Conservation (phyloP, 35 echinoderm and acorn worm species). For the Strongylocentrotus purpuratus region DNA sequence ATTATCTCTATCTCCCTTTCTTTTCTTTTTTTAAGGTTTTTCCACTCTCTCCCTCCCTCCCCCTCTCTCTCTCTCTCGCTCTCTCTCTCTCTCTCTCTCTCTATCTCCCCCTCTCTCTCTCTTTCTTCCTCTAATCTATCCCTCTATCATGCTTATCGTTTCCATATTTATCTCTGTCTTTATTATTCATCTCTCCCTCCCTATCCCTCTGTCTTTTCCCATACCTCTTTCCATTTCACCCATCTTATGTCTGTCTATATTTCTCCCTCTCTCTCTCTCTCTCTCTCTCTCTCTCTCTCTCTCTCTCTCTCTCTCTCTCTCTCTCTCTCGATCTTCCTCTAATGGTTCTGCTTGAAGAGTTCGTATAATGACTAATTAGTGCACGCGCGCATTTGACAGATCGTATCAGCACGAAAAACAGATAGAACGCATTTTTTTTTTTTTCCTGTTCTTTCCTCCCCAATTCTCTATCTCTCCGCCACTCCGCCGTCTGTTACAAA, state of each 20-base stretch:
- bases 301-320: neutral
- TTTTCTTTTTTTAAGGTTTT: too few species aligned
- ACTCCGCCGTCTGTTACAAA: conserved; percentile 16
- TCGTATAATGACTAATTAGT: conserved; percentile 9
- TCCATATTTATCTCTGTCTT: neutral
- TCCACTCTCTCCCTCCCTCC: too few species aligned
- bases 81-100: too few species aligned
- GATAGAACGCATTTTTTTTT: neutral
- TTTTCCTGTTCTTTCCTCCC: neutral
- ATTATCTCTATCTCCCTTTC: too few species aligned
- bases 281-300: neutral
- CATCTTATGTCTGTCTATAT: neutral
- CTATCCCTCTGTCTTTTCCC: neutral
- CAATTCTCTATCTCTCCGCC: neutral
- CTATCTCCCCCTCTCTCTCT: too few species aligned
- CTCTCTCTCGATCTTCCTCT: neutral
- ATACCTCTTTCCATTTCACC: neutral
- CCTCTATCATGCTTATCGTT: neutral
- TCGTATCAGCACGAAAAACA: neutral
- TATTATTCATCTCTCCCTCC: neutral
- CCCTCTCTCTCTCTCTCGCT: too few species aligned
- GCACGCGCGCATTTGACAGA: conserved; percentile 19
- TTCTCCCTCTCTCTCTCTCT: neutral
- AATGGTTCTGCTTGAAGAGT: neutral
- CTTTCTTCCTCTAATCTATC: too few species aligned